Evolutionary conservation across 2,113 vertebrate species (phyloP), one percentile per base, ranked within the genome.

Genomic region (Coturnix japonica): DNA sequence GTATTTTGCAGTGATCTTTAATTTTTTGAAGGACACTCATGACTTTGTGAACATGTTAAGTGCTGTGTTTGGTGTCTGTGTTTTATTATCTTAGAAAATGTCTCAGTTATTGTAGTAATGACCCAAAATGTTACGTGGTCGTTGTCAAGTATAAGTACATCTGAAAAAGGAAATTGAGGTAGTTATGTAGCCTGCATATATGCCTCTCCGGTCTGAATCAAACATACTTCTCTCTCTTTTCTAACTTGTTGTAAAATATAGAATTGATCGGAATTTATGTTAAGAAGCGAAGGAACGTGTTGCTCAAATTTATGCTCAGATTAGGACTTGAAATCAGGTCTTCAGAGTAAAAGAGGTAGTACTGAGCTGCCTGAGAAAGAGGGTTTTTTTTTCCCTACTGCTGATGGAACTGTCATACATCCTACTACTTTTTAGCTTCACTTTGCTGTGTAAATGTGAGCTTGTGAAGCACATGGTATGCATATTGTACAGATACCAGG

Each of bases 361-460:
- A 53, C 37, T 81, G 47, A 59, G 33, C 43, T 86, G 51, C 63
- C 69, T 49, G 35, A 35, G 56, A 72, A 73, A 35, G 66, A 66
- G 30, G 76, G 89, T 9, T 90, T 39, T 25, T 86, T 53, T 93
- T 94, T 94, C 84, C 83, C 90, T 90, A 83, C 59, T 19, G 9
- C 39, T 81, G 70, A 65, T 20, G 15, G 46, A 41, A 11, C 67
- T 77, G 60, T 76, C 54, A 10, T 60, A 28, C 1, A 1, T 90
- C 41, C 81, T 53, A 28, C 70, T 76, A 66, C 63, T 87, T 91
- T 69, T 61, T 85, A 86, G 39, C 21, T 53, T 66, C 30, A 18
- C 9, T 91, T 87, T 73, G 54, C 64, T 67, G 6, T 8, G 25
- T 25, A 33, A 64, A 61, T 56, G 21, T 66, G 74, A 67, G 39